These are phyloP conservation scores for Manacus vitellinus DNA, from an alignment of 2,113 vertebrate species.

Conservation along the genomic window DNA sequence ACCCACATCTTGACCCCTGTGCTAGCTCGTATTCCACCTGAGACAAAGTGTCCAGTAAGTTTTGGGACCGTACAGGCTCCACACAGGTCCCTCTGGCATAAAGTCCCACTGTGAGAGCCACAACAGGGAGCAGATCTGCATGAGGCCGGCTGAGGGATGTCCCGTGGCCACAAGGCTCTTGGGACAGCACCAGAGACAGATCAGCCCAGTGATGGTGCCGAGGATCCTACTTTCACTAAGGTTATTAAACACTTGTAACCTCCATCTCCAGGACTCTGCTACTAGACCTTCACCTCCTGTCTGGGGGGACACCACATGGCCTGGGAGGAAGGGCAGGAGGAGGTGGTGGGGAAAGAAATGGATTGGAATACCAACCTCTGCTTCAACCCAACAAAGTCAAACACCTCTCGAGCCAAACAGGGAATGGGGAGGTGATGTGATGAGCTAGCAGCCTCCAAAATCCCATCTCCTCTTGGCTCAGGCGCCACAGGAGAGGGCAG, in stretches of 20 bases:
- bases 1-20: accelerated
- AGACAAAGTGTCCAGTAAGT: neutral
- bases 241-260: neutral
- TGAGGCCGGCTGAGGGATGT: neutral
- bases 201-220: neutral
- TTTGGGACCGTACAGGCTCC: accelerated
- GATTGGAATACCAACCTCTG: accelerated
- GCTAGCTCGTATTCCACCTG: neutral
- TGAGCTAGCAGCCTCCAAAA: neutral
- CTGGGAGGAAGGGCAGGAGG: neutral
- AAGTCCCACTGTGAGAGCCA: neutral
- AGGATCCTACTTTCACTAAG: neutral
- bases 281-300: neutral
- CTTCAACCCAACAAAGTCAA: neutral
- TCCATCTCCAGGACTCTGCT: neutral
- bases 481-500: neutral
- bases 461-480: neutral
- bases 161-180: neutral
- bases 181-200: neutral
- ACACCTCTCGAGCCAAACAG: neutral
- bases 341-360: neutral
- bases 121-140: neutral
- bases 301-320: neutral
- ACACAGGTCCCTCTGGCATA: neutral
- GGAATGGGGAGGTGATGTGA: neutral